Base-by-base conservation (phyloP, 2,888 invertebrate species). In the Dusona sp. region DNA sequence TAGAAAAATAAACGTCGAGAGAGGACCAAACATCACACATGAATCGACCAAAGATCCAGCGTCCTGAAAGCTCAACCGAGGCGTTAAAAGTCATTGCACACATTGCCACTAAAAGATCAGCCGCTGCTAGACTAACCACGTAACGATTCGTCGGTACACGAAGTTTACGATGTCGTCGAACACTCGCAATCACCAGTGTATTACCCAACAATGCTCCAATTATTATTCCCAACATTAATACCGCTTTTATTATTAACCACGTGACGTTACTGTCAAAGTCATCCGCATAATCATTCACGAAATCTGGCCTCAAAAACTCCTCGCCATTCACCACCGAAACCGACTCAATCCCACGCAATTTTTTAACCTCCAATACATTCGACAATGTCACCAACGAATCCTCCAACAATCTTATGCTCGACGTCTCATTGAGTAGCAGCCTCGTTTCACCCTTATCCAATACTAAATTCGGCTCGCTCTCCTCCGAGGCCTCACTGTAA, bases 21-120 rank as follows among this genome's bases (percentile, higher is more conserved):
- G 98, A 97, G 94, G 98, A 98, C 97, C 98, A 99, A 79, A 99
- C 97, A 95, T 99, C 98, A 95, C 99, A 99, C 97, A 98, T 97
- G 90, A 97, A 95, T 91, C 97, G 96, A 13, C 98, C 98, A 93
- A 99, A 98, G 90, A 98, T 95, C 99, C 99, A 99, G 90, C 95
- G 95, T 80, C 96, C 97, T 57, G 97, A 97, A 70, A 97, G 94
- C 94, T 97, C 97, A 13, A 98, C 97, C 91, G 97, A 97, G 48
- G 98, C 98, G 94, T 98, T 98, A 94, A 98, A 98, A 82, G 98
- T 98, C 98, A 98, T 98, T 89, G 98, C 98, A 92, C 98, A 97
- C 77, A 98, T 94, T 1, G 99, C 98, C 72, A 99, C 98, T 87
- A 99, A 95, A 95, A 99, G 97, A 92, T 99, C 99, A 65, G 99